Evolutionary conservation across 2,888 invertebrate genomes (phyloP).

Genomic region (Melanchra persicariae): DNA sequence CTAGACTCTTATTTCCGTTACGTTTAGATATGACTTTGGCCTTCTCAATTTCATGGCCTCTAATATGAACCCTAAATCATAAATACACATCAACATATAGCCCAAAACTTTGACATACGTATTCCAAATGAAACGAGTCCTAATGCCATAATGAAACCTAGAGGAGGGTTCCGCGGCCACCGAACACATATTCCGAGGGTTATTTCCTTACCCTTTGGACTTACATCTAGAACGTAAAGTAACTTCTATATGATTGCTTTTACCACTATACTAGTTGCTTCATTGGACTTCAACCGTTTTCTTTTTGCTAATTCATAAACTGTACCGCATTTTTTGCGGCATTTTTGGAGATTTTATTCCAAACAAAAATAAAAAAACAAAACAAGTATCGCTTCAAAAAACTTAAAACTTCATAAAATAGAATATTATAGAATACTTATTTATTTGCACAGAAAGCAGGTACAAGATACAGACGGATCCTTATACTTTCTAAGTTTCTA

Average conservation of each 20-base stretch:
- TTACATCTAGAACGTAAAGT: slow-evolving; percentile 29
- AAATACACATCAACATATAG: slow-evolving; percentile 22
- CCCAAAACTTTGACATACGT: slow-evolving; percentile 13
- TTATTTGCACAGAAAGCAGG: too few relatives aligned
- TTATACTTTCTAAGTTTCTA: too few relatives aligned
- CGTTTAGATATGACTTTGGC: neutral
- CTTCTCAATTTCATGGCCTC: slow-evolving; percentile 15
- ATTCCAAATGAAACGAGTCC: slow-evolving; percentile 43
- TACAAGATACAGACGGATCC: too few relatives aligned
- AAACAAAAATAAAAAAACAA: too few relatives aligned
- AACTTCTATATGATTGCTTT: slow-evolving; percentile 37
- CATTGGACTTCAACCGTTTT: slow-evolving; percentile 5
- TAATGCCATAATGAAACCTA: slow-evolving; percentile 37
- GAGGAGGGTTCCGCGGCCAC: slow-evolving; percentile 49
- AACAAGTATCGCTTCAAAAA: too few relatives aligned
- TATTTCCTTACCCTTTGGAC: slow-evolving; percentile 52
- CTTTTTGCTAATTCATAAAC: neutral
- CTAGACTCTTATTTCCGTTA: too few relatives aligned
- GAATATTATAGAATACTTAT: too few relatives aligned
- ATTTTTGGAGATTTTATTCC: too few relatives aligned
- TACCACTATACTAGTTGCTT: slow-evolving; percentile 34
- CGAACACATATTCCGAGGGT: slow-evolving; percentile 43
- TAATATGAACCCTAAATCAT: slow-evolving; percentile 9
- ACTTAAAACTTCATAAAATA: too few relatives aligned
- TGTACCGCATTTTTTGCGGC: too few relatives aligned